Conservation (phyloP, 2,797 vertebrate genomes). For the Lepidocolaptes lacrymiger region DNA sequence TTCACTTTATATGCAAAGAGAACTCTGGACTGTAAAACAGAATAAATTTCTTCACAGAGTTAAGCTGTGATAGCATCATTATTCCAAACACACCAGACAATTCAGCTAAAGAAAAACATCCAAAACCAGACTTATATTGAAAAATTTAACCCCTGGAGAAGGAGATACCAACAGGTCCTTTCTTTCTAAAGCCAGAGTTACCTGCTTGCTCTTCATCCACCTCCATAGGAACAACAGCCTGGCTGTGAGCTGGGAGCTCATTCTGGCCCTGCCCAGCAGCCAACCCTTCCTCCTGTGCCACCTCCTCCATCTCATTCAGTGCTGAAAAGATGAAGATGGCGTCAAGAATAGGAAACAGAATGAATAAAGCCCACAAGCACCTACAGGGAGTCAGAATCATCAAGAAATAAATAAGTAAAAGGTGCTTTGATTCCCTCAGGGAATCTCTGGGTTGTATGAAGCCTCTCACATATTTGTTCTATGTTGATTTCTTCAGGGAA, state of each 20-base stretch:
- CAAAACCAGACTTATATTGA: neutral
- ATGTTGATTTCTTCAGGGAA: neutral
- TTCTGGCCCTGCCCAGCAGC: conserved; percentile 74
- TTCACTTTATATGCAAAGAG: neutral
- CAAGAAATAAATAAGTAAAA: neutral
- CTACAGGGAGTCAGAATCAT: neutral
- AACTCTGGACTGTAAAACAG: neutral
- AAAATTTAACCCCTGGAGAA: neutral
- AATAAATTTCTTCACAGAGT: neutral
- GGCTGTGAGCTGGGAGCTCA: conserved; percentile 72
- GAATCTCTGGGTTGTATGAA: neutral
- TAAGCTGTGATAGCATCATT: neutral
- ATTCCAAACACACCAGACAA: neutral
- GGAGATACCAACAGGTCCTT: neutral
- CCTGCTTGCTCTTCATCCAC: conserved; percentile 96
- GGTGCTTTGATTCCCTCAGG: neutral
- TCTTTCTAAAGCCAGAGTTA: conserved; percentile 54
- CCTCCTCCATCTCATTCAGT: conserved; percentile 87
- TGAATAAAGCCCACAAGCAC: neutral
- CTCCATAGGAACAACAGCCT: conserved; percentile 76
- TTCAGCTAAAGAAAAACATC: neutral
- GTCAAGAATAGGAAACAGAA: neutral
- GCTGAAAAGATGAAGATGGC: conserved; percentile 72
- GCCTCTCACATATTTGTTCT: neutral
- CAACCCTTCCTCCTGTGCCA: conserved; percentile 84